phyloP scores from a whole-genome alignment of 2,113 vertebrate genomes.

The Alligator sinensis region DNA sequence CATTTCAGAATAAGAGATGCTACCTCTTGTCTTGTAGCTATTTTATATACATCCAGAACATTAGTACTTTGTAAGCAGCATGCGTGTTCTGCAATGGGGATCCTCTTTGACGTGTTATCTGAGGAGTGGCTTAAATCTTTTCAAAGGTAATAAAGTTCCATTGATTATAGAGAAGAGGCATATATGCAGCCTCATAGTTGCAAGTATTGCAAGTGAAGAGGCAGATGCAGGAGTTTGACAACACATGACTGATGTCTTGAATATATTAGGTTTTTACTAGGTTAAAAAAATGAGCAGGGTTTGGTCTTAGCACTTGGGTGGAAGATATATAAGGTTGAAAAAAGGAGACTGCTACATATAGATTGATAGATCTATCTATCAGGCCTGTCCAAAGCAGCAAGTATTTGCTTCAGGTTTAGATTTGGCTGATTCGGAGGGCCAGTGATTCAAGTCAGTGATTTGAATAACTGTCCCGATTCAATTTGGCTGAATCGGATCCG shows the following conservation, averaged over 20 bases:
- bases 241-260: background rate
- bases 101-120: background rate
- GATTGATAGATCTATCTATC: no score
- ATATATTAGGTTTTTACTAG: background rate
- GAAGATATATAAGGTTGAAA: background rate
- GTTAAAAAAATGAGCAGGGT: background rate
- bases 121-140: fast-evolving
- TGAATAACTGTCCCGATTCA: no score
- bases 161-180: background rate
- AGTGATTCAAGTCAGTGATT: no score
- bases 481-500: no score
- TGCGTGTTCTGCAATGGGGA: background rate
- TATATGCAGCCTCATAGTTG: background rate
- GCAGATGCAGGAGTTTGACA: background rate
- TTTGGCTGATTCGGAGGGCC: no score
- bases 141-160: background rate
- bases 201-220: background rate
- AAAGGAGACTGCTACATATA: background rate
- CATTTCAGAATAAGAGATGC: conserved; percentile 2
- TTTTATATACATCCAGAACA: background rate
- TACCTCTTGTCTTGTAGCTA: background rate
- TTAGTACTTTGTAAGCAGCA: background rate
- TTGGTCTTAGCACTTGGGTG: background rate
- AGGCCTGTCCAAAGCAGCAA: no score
- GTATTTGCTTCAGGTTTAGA: no score